Evolutionary conservation across 2,797 vertebrate genomes (phyloP).

Genomic region (Epinephelus malabaricus): DNA sequence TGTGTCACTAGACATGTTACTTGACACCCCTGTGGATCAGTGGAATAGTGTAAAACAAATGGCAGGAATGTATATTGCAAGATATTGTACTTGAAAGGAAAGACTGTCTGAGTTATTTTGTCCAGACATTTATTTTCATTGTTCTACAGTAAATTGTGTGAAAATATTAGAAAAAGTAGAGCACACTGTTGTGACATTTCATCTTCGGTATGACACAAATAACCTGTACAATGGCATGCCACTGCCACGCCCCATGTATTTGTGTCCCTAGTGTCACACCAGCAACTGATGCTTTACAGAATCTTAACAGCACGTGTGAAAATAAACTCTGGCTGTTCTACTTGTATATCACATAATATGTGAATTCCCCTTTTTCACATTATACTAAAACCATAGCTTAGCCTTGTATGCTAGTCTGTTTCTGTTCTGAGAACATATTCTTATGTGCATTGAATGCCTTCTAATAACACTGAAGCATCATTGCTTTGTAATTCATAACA

Average conservation of each 20-base stretch:
- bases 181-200: not conserved
- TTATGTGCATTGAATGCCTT: not conserved
- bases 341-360: not conserved
- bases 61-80: not conserved
- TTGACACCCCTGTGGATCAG: not conserved
- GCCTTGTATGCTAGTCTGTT: not conserved
- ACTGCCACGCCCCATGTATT: not conserved
- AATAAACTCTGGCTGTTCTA: not conserved
- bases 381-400: not conserved
- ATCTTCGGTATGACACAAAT: not conserved
- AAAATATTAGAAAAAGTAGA: not conserved
- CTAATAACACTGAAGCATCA: not conserved
- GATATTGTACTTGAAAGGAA: not conserved
- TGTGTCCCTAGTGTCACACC: not conserved
- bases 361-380: not conserved
- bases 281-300: not conserved
- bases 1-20: not conserved
- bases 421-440: not conserved
- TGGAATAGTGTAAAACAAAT: not conserved
- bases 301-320: not conserved
- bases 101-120: not conserved
- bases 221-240: not conserved
- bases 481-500: not conserved
- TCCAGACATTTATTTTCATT: not conserved
- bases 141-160: not conserved